Conservation (phyloP, 1,140 invertebrate species). For the Polypedilum vanderplanki region DNA sequence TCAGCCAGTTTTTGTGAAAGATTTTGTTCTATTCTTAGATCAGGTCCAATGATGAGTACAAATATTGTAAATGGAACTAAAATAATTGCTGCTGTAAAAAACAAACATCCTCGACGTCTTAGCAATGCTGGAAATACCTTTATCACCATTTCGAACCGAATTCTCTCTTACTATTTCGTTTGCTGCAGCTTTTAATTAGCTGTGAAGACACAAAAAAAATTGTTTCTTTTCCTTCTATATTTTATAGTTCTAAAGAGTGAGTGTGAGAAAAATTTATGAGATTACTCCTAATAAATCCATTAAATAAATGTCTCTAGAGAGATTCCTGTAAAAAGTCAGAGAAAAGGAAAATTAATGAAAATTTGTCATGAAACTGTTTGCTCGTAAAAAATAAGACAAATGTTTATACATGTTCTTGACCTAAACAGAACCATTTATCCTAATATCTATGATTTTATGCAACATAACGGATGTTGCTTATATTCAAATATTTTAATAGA, state of each 20-base stretch:
- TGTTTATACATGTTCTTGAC: neutral
- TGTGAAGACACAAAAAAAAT: neutral
- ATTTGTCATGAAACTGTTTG: neutral
- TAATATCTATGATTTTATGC: neutral
- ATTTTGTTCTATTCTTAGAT: constrained; percentile 55
- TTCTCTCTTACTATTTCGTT: neutral
- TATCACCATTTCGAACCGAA: constrained; percentile 34
- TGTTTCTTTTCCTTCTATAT: neutral
- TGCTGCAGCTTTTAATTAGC: neutral
- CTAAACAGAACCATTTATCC: neutral
- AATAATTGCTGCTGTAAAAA: constrained; percentile 46
- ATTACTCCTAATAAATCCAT: constrained; percentile 19
- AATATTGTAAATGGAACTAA: constrained; percentile 50
- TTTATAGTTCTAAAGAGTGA: neutral
- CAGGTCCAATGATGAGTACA: constrained; percentile 44
- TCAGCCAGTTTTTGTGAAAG: constrained; percentile 62
- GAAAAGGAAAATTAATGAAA: neutral
- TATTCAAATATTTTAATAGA: neutral
- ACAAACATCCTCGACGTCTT: constrained; percentile 47
- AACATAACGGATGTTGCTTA: neutral
- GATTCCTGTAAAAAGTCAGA: neutral
- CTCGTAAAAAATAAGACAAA: neutral
- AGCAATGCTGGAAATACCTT: constrained; percentile 42
- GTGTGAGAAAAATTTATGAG: constrained; percentile 15
- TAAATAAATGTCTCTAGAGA: constrained; percentile 27